Evolutionary conservation across 2,113 vertebrate species (phyloP), one percentile per base, ranked within the genome.

Genomic region (Syngnathus typhle): DNA sequence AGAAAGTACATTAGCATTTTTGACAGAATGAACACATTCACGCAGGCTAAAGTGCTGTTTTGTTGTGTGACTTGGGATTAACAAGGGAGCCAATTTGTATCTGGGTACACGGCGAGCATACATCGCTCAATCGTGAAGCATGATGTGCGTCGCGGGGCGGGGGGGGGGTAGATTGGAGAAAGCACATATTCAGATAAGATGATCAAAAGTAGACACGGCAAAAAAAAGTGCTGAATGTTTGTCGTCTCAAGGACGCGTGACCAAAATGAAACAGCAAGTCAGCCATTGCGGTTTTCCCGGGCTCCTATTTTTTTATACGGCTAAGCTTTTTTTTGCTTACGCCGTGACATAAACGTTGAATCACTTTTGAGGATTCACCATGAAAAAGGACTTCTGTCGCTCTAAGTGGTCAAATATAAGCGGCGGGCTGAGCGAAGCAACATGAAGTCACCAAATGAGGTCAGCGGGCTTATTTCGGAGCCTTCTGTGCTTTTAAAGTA

Each of bases 391-490:
- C 4, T 5, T 16, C 4, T 15, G 54, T 32, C 32, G 15, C 27
- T 32, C 4, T 4, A 36, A 18, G 32, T 16, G 32, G 19, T 59
- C 32, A 59, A 36, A 59, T 37, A 37, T 37, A 36, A 19, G 56
- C 15, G 18, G 56, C 56, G 37, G 43, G 77, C 72, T 75, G 75
- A 77, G 81, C 67, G 74, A 32, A 63, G 61, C 21, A 77, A 79
- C 70, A 41, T 85, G 79, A 80, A 58, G 79, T 86, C 79, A 79
- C 54, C 12, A 65, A 69, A 71, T 85, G 82, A 83, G 65, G 71
- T 86, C 80, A 86, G 78, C 51, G 11, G 63, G 44, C 66, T 62
- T 47, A 38, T 16, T 37, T 79, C 65, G 69, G 43, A 70, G 37
- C 51, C 37, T 62, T 71, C 38, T 18, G 18, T 72, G 68, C 43